A percentile compares a stretch with the other conserved stretches of the same genome.
Conservation (phyloP, 2,797 vertebrate genomes). For the Liparis tanakae region DNA sequence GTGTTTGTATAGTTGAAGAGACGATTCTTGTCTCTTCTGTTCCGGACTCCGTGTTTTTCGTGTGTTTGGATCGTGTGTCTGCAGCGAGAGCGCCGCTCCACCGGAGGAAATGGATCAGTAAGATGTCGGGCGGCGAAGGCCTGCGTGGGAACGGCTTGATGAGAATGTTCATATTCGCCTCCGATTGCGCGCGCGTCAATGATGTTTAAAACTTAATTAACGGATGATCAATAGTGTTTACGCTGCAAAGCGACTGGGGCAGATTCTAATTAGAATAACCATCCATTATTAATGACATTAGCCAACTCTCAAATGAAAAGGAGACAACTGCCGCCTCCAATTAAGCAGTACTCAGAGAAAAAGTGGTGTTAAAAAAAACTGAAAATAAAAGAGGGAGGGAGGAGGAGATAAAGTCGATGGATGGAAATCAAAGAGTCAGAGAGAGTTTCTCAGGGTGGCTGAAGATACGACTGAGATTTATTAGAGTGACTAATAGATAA, state of each 20-base stretch:
- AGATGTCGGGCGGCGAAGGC: conserved; percentile 55
- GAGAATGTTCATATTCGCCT: conserved; percentile 74
- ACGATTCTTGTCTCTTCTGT: conserved; percentile 19
- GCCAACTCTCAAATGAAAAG: conserved; percentile 82
- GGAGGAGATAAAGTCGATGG: conserved; percentile 38
- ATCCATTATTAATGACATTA: conserved; percentile 87
- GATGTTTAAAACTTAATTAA: conserved; percentile 86
- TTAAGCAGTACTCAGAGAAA: conserved; percentile 57
- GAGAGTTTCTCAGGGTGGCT: conserved; percentile 28
- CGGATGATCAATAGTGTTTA: conserved; percentile 88
- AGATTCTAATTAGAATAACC: conserved; percentile 86
- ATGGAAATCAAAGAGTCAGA: conserved; percentile 58
- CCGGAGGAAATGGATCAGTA: conserved; percentile 41
- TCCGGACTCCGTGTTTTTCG: conserved; percentile 15
- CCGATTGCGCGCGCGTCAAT: conserved; percentile 73
- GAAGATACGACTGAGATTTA: conserved; percentile 30
- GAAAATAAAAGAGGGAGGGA: conserved; percentile 42
- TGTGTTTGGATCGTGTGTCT: conserved; percentile 7
- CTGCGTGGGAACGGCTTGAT: conserved; percentile 58
- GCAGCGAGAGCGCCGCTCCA: conserved; percentile 16
- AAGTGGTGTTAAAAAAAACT: conserved; percentile 30
- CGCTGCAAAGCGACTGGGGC: conserved; percentile 79
- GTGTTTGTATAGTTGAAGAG: conserved; percentile 23
- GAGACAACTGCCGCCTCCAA: conserved; percentile 79
- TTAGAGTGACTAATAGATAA: conserved; percentile 20